Conservation (phyloP, 1,140 invertebrate species). For the Adelges cooleyi region DNA sequence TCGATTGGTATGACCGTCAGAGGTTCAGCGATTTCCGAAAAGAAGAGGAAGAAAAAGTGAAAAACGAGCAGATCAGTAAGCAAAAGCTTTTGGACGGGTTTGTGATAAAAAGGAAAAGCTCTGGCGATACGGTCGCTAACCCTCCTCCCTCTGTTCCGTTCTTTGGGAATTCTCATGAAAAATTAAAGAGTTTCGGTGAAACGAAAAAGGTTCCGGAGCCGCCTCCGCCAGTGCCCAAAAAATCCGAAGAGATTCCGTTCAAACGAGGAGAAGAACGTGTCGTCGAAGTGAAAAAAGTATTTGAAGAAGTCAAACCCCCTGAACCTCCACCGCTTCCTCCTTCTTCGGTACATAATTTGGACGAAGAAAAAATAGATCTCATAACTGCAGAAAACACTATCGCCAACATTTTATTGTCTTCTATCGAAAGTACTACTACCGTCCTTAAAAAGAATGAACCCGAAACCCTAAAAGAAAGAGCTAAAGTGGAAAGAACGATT, state of each 20-base stretch:
- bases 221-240: too few relatives aligned
- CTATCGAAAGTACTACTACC: conserved; percentile 19
- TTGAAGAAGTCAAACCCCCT: conserved; percentile 30
- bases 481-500: conserved; percentile 17
- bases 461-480: conserved; percentile 10
- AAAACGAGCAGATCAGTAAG: conserved; percentile 18
- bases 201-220: conserved; percentile 19
- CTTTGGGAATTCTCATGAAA: conserved; percentile 17
- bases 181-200: conserved; percentile 17
- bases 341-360: neutral
- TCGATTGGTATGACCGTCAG: neutral
- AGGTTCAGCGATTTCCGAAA: conserved; percentile 17
- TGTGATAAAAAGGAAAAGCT: conserved; percentile 14
- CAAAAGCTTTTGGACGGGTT: conserved; percentile 20
- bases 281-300: conserved; percentile 28
- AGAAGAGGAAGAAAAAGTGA: conserved; percentile 23
- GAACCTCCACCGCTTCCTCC: conserved; percentile 21
- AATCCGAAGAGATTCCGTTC: conserved; percentile 21
- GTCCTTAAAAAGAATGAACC: neutral
- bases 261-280: conserved; percentile 1
- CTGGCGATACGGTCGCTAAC: neutral
- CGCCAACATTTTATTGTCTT: conserved; percentile 13
- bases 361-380: conserved; percentile 15
- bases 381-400: conserved; percentile 16
- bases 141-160: neutral